Conservation (phyloP, 2,113 vertebrate genomes). For the Phylloscopus whistleri region DNA sequence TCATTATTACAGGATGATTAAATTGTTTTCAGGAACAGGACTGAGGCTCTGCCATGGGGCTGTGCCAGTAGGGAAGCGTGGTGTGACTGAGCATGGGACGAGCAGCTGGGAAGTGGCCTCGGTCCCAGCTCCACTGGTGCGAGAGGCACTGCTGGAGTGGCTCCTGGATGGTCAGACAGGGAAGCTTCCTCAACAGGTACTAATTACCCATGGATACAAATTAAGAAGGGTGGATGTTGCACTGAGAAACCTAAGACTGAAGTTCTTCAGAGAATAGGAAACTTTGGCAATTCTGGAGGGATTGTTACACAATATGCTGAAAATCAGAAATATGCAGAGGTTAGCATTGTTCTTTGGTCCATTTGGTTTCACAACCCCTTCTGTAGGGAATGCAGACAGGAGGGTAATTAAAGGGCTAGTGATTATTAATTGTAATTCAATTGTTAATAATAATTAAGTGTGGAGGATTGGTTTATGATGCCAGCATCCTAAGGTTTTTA, state of each 20-base stretch:
- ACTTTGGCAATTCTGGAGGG: not conserved
- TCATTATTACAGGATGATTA: not conserved
- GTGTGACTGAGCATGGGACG: not conserved
- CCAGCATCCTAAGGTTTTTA: not conserved
- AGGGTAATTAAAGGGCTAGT: not conserved
- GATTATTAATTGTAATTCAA: not conserved
- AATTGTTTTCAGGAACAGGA: not conserved
- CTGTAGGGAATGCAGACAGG: not conserved
- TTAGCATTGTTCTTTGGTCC: not conserved
- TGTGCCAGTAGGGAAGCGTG: fast-evolving
- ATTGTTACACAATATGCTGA: not conserved
- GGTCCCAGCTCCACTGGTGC: fast-evolving
- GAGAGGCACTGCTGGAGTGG: not conserved
- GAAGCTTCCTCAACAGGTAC: not conserved
- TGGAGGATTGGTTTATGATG: not conserved
- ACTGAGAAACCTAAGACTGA: not conserved
- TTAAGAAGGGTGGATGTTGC: not conserved
- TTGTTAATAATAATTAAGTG: not conserved
- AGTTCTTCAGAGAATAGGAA: not conserved
- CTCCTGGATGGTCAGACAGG: fast-evolving
- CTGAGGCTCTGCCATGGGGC: not conserved
- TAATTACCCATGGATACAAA: not conserved
- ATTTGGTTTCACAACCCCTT: not conserved
- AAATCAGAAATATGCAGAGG: not conserved
- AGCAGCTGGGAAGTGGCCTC: not conserved